These are phyloP conservation scores for Aviceda subcristata DNA, from an alignment of 2,113 vertebrate genomes.

Conservation along the genomic window DNA sequence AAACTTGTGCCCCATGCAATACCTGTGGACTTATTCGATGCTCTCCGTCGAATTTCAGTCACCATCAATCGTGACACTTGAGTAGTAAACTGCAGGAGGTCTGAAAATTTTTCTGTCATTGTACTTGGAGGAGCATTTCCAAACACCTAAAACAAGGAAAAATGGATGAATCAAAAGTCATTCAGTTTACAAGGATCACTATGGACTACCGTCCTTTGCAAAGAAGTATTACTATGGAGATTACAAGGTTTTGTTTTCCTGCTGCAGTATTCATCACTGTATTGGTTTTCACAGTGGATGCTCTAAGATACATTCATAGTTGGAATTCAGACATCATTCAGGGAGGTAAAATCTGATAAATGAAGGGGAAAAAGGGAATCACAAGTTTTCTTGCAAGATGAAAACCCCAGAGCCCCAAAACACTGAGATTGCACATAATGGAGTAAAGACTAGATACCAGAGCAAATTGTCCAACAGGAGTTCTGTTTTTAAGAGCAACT, in stretches of 20 bases:
- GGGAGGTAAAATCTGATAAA: neutral
- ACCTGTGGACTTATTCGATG: slow-evolving; percentile 99
- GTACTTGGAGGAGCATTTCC: slow-evolving; percentile 92
- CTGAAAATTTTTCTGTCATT: slow-evolving; percentile 98
- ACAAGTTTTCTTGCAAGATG: neutral
- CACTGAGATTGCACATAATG: neutral
- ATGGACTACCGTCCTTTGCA: neutral
- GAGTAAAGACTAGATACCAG: neutral
- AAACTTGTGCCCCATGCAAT: neutral
- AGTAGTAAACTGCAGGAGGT: slow-evolving; percentile 98
- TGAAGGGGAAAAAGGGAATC: neutral
- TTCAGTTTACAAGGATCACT: neutral
- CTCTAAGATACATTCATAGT: neutral
- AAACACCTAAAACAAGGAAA: slow-evolving; percentile 83
- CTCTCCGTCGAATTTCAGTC: slow-evolving; percentile 95
- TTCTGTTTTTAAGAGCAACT: neutral
- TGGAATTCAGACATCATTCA: neutral
- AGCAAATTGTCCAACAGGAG: neutral
- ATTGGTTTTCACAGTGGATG: neutral
- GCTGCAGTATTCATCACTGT: neutral
- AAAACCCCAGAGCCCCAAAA: neutral
- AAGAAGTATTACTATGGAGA: neutral
- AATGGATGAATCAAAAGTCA: neutral
- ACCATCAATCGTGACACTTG: slow-evolving; percentile 98
- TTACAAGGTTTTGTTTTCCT: neutral